Conservation (phyloP, 1,140 invertebrate genomes). For the Sinella curviseta region DNA sequence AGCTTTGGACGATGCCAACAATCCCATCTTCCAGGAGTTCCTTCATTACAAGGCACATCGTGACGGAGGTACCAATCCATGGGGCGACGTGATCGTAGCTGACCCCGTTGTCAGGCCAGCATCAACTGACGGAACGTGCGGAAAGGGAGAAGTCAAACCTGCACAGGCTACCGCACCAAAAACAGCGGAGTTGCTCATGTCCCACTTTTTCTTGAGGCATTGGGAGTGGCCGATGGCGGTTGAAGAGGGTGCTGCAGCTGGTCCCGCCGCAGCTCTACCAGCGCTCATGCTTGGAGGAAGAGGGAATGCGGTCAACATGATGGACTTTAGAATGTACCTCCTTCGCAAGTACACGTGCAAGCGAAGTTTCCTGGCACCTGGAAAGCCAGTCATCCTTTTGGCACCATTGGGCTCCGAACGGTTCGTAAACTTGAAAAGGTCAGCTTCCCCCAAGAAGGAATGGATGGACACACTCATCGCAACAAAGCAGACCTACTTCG, state of each 20-base stretch:
- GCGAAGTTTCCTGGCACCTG: background rate
- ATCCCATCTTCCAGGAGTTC: background rate
- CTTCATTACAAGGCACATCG: background rate
- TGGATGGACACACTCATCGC: background rate
- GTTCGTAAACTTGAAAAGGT: background rate
- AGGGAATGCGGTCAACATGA: background rate
- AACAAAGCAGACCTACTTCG: background rate
- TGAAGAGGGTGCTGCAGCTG: no score
- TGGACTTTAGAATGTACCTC: background rate
- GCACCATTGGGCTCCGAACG: background rate
- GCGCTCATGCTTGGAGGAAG: no score
- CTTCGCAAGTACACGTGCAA: background rate
- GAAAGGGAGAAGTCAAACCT: no score
- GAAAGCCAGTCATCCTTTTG: background rate
- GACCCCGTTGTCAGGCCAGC: no score
- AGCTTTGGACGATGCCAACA: background rate
- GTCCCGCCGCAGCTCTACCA: no score
- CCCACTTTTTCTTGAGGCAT: no score
- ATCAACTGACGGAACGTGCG: no score
- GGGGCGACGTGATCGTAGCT: background rate
- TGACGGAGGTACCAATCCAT: background rate
- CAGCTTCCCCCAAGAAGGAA: background rate
- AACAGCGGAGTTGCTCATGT: no score
- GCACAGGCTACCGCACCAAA: no score
- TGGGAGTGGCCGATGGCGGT: no score